Percentiles rank a stretch among this genome's conserved stretches.
Conservation (phyloP, 2,888 invertebrate species). For the Sarcophaga carnaria region DNA sequence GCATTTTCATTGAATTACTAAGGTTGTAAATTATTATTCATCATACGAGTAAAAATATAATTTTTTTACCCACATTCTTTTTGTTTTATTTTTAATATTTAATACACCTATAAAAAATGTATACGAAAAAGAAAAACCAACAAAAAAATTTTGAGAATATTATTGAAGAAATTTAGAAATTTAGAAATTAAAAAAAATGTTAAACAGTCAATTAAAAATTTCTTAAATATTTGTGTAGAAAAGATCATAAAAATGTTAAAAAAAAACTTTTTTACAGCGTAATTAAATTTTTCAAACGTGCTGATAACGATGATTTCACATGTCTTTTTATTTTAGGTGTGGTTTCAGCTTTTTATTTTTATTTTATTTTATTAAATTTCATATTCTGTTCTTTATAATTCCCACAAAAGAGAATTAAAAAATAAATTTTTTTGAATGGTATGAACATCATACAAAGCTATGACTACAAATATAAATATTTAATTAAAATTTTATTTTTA, state of each 20-base stretch:
- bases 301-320: slow-evolving; percentile 24
- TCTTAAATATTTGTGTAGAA: too few species aligned
- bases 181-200: too few species aligned
- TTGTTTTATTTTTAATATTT: not conserved
- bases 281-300: not conserved
- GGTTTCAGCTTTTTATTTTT: not conserved
- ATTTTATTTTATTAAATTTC: slow-evolving; percentile 34
- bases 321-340: slow-evolving; percentile 32
- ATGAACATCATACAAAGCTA: slow-evolving; percentile 14
- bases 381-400: slow-evolving; percentile 9
- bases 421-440: slow-evolving; percentile 10
- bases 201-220: too few species aligned
- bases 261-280: not conserved
- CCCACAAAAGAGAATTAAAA: slow-evolving; percentile 20
- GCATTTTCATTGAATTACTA: slow-evolving; percentile 38
- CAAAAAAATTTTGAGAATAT: not conserved
- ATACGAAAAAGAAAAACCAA: not conserved
- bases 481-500: not conserved
- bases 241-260: too few species aligned
- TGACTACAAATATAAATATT: not conserved
- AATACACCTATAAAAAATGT: slow-evolving; percentile 28
- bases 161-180: too few species aligned
- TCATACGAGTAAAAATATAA: slow-evolving; percentile 7
- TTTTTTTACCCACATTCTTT: slow-evolving; percentile 8
- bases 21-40: slow-evolving; percentile 54